Evolutionary conservation across 2,888 invertebrate genomes (phyloP).

Genomic region (Sphaerophoria rueppellii): DNA sequence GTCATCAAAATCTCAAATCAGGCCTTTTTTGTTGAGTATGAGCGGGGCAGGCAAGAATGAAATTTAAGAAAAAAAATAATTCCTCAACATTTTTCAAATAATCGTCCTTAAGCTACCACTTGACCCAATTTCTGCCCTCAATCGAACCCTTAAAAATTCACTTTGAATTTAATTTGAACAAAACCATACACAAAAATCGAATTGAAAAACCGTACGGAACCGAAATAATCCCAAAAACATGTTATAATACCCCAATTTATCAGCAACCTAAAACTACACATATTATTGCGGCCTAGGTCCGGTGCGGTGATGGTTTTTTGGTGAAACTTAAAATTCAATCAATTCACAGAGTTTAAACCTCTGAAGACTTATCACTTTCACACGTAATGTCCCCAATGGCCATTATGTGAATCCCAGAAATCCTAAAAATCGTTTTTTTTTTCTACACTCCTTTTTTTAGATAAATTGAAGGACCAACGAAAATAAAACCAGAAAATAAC

Average conservation of each 20-base stretch:
- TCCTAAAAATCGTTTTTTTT: constrained; percentile 3
- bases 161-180: not conserved
- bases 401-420: constrained; percentile 45
- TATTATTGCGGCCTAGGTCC: not conserved
- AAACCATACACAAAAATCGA: not conserved
- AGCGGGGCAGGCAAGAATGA: no score
- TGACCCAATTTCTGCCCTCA: not conserved
- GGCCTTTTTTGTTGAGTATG: no score
- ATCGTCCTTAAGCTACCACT: not conserved
- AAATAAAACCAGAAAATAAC: constrained; percentile 1
- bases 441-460: not conserved
- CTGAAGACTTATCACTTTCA: constrained; percentile 56
- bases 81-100: no score
- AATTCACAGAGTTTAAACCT: constrained; percentile 36
- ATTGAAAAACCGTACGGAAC: not conserved
- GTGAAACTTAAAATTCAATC: constrained; percentile 56
- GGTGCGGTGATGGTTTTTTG: not conserved
- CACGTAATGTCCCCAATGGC: constrained; percentile 23
- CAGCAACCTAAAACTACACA: not conserved
- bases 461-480: not conserved
- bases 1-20: no score
- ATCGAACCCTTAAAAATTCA: not conserved
- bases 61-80: no score
- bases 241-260: constrained; percentile 26
- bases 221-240: constrained; percentile 5